Evolutionary conservation across 2,797 vertebrate genomes (phyloP).

Genomic region (Chrysocyon brachyurus): DNA sequence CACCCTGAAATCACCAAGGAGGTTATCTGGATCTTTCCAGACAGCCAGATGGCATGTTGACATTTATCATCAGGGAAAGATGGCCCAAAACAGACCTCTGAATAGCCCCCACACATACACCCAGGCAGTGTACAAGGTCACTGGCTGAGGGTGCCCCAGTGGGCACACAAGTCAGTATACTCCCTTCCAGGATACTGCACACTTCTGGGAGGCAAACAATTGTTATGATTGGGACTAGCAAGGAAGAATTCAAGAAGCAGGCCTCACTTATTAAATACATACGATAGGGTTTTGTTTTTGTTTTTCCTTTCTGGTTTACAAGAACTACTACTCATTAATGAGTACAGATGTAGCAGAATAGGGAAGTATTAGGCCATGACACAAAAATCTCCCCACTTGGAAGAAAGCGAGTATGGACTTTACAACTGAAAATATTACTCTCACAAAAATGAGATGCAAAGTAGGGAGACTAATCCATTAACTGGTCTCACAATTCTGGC

Average conservation of each 20-base stretch:
- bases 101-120: neutral
- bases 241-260: neutral
- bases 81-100: neutral
- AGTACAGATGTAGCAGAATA: neutral
- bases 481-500: neutral
- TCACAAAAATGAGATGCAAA: slow-evolving; percentile 26
- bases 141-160: neutral
- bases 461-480: neutral
- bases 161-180: neutral
- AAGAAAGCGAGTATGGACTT: neutral
- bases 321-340: neutral
- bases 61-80: neutral
- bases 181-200: neutral
- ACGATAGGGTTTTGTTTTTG: neutral
- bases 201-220: neutral
- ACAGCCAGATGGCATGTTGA: neutral
- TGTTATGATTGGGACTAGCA: neutral
- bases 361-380: neutral
- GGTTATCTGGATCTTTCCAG: neutral
- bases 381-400: neutral
- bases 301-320: neutral
- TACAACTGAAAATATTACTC: neutral
- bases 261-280: neutral
- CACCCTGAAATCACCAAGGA: neutral
- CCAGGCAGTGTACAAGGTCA: neutral